Evolutionary conservation across 1,140 invertebrate genomes (phyloP).

Genomic region (Uloborus diversus): DNA sequence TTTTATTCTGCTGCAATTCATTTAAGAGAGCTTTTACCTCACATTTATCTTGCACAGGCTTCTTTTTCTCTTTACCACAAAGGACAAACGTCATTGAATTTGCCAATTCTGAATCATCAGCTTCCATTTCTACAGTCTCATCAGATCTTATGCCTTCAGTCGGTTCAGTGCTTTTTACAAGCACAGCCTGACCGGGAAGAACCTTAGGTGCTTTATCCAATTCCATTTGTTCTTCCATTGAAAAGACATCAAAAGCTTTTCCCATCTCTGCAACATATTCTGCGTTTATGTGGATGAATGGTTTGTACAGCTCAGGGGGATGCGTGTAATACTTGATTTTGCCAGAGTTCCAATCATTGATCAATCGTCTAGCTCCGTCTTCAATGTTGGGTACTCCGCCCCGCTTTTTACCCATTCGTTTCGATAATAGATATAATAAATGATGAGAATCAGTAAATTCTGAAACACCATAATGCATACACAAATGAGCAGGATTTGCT

Average conservation of each 20-base stretch:
- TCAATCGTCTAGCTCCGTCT: constrained; percentile 80
- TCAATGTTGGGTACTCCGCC: constrained; percentile 87
- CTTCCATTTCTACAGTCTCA: background rate
- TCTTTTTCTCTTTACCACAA: background rate
- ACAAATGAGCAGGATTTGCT: constrained; percentile 72
- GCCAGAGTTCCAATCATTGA: constrained; percentile 91
- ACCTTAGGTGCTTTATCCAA: background rate
- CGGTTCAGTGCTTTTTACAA: background rate
- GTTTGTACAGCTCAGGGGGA: background rate
- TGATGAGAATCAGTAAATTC: constrained; percentile 69
- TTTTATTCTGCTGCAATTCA: background rate
- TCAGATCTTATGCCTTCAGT: background rate
- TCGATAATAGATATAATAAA: constrained; percentile 87
- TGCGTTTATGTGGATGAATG: background rate
- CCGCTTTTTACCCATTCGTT: constrained; percentile 84
- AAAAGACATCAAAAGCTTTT: background rate
- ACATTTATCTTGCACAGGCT: background rate
- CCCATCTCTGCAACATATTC: background rate
- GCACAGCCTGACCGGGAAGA: background rate
- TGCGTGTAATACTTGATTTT: background rate
- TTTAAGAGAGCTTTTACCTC: background rate
- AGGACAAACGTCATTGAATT: background rate
- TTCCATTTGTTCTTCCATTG: background rate
- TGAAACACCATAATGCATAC: constrained; percentile 69
- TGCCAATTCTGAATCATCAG: background rate